Conservation (phyloP, 1,140 invertebrate genomes). For the Drosophila dunni region DNA sequence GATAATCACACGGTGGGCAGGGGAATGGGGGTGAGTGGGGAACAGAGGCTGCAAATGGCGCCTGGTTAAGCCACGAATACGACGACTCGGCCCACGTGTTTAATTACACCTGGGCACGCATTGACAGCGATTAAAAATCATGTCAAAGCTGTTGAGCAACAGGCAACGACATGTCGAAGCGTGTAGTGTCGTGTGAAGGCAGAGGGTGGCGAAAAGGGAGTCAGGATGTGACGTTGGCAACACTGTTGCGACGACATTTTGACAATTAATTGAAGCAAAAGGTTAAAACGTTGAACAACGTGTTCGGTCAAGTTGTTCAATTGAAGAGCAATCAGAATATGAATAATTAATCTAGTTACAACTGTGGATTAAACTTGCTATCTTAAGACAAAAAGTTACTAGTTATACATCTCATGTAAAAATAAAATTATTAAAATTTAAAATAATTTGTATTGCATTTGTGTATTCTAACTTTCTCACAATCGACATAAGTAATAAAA, state of each 20-base stretch:
- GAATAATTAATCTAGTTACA: background rate
- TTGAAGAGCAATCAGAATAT: constrained; percentile 20
- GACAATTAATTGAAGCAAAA: constrained; percentile 34
- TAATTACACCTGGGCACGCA: constrained; percentile 70
- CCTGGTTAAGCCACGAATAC: constrained; percentile 16
- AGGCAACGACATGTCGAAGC: constrained; percentile 18
- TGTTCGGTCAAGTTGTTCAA: constrained; percentile 12
- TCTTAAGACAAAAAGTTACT: too few species aligned
- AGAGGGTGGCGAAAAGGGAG: too few species aligned
- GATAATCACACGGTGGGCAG: constrained; percentile 5
- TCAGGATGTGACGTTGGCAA: constrained; percentile 15
- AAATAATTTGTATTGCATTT: too few species aligned
- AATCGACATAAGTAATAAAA: too few species aligned
- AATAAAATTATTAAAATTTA: too few species aligned
- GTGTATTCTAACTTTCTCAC: too few species aligned
- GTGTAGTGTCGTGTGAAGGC: background rate
- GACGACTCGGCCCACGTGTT: constrained; percentile 62
- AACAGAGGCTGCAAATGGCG: constrained; percentile 13
- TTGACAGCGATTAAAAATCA: constrained; percentile 76
- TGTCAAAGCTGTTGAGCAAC: constrained; percentile 52
- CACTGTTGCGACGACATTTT: constrained; percentile 48
- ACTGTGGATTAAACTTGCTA: background rate
- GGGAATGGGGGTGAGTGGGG: background rate
- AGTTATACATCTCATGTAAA: too few species aligned
- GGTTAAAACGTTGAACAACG: constrained; percentile 31